phyloP scores from a whole-genome alignment of 2,888 invertebrate genomes.

The Agriotes lineatus region DNA sequence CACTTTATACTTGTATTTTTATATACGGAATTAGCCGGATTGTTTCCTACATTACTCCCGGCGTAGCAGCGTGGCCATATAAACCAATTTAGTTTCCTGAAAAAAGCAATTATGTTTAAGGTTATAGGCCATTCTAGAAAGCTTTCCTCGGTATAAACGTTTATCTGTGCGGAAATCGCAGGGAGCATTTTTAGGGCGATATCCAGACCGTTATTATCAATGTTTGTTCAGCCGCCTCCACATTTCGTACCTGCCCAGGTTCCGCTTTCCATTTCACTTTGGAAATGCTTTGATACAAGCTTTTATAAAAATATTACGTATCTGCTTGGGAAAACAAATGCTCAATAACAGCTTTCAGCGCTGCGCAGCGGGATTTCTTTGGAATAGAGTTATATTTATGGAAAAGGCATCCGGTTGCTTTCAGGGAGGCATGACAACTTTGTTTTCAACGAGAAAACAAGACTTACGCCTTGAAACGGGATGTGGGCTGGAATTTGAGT shows the following conservation, averaged over 20 bases:
- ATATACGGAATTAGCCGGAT: background rate
- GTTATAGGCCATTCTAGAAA: slow-evolving; percentile 30
- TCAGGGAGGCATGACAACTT: background rate
- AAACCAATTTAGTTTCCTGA: slow-evolving; percentile 29
- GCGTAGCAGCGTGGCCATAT: slow-evolving; percentile 3
- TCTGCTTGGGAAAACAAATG: background rate
- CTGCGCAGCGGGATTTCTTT: background rate
- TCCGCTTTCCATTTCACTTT: slow-evolving; percentile 9
- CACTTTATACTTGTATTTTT: too few species aligned
- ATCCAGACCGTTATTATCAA: slow-evolving; percentile 30
- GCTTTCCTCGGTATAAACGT: slow-evolving; percentile 29
- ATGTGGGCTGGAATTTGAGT: too few species aligned
- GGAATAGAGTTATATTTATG: background rate
- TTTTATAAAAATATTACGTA: slow-evolving; percentile 16
- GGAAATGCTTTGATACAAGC: slow-evolving; percentile 15
- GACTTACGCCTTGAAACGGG: too few species aligned
- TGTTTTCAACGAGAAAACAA: too few species aligned
- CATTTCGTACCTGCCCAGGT: slow-evolving; percentile 10
- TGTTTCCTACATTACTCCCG: slow-evolving; percentile 6
- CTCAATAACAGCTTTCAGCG: slow-evolving; percentile 4
- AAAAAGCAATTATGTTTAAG: slow-evolving; percentile 31
- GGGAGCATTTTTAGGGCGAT: slow-evolving; percentile 23
- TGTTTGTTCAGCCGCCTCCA: slow-evolving; percentile 35
- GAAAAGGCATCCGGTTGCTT: background rate
- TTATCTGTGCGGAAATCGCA: slow-evolving; percentile 30